Conservation (phyloP, 2,797 vertebrate species). For the Hippoglossus hippoglossus region DNA sequence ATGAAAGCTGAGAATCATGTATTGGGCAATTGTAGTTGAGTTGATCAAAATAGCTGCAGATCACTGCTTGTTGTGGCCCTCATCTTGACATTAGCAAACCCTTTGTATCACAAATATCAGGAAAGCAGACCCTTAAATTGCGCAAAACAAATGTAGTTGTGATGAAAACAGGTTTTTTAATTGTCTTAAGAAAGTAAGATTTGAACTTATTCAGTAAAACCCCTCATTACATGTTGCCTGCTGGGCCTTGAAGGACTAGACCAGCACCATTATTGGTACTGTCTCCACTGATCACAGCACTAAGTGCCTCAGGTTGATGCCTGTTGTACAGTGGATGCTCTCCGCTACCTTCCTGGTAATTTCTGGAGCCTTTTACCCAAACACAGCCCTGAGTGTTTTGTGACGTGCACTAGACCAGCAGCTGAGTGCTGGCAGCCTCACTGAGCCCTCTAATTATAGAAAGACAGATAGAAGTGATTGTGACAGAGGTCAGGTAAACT, state of each 20-base stretch:
- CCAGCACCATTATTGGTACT: not conserved
- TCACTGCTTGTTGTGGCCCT: no score
- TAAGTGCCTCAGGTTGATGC: slow-evolving; percentile 2
- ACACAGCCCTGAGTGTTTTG: slow-evolving; percentile 23
- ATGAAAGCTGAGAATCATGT: no score
- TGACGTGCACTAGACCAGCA: slow-evolving; percentile 32
- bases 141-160: no score
- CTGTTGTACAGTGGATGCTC: not conserved
- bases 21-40: no score
- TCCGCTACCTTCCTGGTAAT: slow-evolving; percentile 1
- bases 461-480: slow-evolving; percentile 34
- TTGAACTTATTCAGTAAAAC: not conserved
- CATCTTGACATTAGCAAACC: not conserved
- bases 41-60: no score
- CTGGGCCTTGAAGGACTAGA: not conserved
- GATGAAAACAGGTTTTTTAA: no score
- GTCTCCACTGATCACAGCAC: not conserved
- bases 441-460: slow-evolving; percentile 46
- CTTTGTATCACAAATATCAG: not conserved
- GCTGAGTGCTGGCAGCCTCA: slow-evolving; percentile 12
- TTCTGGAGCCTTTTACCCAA: slow-evolving; percentile 24
- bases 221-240: not conserved
- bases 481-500: slow-evolving; percentile 54
- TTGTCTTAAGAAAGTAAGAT: not conserved
- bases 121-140: not conserved